Conservation (phyloP, 1,140 invertebrate genomes). For the Apis florea region DNA sequence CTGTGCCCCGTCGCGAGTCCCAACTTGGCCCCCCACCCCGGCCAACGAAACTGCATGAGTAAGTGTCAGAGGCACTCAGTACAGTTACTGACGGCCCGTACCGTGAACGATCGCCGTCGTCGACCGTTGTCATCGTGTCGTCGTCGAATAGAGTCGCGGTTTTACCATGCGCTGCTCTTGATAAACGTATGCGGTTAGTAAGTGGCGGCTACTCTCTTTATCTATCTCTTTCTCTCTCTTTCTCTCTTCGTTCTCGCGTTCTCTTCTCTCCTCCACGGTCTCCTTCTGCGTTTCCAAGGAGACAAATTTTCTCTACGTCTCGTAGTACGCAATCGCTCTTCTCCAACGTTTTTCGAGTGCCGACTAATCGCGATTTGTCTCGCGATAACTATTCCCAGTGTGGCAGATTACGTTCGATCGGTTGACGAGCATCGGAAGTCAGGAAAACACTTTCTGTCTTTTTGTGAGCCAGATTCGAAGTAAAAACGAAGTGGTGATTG, state of each 20-base stretch:
- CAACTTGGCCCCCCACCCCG: constrained; percentile 62
- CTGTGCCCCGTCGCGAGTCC: constrained; percentile 51
- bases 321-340: background rate
- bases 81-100: constrained; percentile 77
- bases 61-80: constrained; percentile 73
- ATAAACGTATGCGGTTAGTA: constrained; percentile 62
- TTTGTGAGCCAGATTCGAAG: background rate
- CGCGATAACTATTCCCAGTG: constrained; percentile 23
- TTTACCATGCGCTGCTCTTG: constrained; percentile 54
- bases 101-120: constrained; percentile 60
- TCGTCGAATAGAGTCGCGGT: constrained; percentile 13
- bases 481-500: too few species aligned
- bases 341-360: background rate
- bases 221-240: constrained; percentile 39
- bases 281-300: constrained; percentile 40
- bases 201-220: constrained; percentile 51
- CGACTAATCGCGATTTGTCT: background rate
- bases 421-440: background rate
- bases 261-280: background rate
- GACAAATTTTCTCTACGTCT: constrained; percentile 18
- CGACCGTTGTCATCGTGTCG: constrained; percentile 31
- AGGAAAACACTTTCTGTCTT: too few species aligned
- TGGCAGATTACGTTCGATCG: constrained; percentile 11
- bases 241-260: constrained; percentile 44
- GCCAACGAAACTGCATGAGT: constrained; percentile 64